Base-by-base conservation (phyloP, 2,113 vertebrate genomes). In the Hepsetus odoe region DNA sequence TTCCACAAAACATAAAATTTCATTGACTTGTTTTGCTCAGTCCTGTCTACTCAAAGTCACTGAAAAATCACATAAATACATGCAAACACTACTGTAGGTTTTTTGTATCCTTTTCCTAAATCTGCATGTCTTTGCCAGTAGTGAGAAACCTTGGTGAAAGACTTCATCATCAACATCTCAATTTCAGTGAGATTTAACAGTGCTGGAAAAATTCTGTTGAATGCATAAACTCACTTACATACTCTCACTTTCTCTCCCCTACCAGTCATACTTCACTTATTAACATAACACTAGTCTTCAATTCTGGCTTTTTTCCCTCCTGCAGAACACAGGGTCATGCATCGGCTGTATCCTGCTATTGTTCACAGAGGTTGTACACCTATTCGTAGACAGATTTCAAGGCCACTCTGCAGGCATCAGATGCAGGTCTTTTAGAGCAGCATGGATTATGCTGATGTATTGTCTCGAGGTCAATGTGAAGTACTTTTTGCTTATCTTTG, bases 361-460 rank as follows among this genome's bases (percentile, higher is more conserved):
- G 40, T 67, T 64, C 28, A 1, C 30, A 33, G 44, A 65, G 3
- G 16, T 46, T 46, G 26, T 10, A 1, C 33, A 71, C 35, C n/a
- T 69, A 35, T 82, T 69, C 40, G 13, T 62, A 0, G 53, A 73
- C 62, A 32, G 44, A 49, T n/a, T 28, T 30, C 49, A 35, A 33
- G 18, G 46, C 69, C 28, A 35, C 28, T 71, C 35, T 53, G 46
- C 44, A n/a, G 70, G 35, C 56, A 83, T 79, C 77, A 87, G 82
- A 83, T 83, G 79, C 26, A 79, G 11, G 13, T 72, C 69, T 49
- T 20, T 26, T 26, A 32, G 55, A 70, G 33, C 32, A 72, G 56
- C 18, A 20, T 42, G 40, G 55, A 55, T 79, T 76, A 84, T 30
- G 24, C 83, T 76, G 80, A 83, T 81, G 20, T 59, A 74, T 77